Conservation (phyloP, 2,888 invertebrate genomes). For the Drosophila robusta region DNA sequence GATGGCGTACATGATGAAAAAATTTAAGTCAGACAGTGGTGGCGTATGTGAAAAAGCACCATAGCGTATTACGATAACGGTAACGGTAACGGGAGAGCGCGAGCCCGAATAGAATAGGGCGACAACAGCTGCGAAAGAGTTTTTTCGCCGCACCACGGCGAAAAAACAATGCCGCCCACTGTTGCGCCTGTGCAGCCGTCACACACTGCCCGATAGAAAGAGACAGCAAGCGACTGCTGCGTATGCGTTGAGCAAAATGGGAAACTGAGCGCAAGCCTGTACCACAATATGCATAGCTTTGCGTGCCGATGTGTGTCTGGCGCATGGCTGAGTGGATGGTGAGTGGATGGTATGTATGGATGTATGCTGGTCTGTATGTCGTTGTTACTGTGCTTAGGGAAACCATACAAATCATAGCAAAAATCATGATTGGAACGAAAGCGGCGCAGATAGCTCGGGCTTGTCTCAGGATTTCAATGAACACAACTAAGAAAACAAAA, state of each 20-base stretch:
- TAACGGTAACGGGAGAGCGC: slow-evolving; percentile 25
- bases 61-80: slow-evolving; percentile 52
- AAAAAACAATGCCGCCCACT: slow-evolving; percentile 27
- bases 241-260: slow-evolving; percentile 26
- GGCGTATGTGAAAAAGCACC: slow-evolving; percentile 86
- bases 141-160: slow-evolving; percentile 14
- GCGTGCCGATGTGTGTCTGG: slow-evolving; percentile 4
- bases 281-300: slow-evolving; percentile 5
- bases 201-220: slow-evolving; percentile 24
- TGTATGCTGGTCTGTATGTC: slow-evolving; percentile 5
- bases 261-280: slow-evolving; percentile 31
- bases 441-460: slow-evolving; percentile 24
- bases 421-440: slow-evolving; percentile 39
- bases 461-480: slow-evolving; percentile 43
- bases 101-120: slow-evolving; percentile 7
- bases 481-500: slow-evolving; percentile 40
- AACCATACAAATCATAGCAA: slow-evolving; percentile 47
- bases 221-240: slow-evolving; percentile 27
- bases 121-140: slow-evolving; percentile 33
- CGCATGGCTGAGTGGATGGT: slow-evolving; percentile 4
- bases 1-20: slow-evolving; percentile 86
- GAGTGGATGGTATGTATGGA: slow-evolving; percentile 2
- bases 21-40: slow-evolving; percentile 86
- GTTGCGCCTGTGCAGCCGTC: slow-evolving; percentile 53
- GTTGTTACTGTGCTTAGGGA: slow-evolving; percentile 31